Evolutionary conservation across 2,113 vertebrate species (phyloP).

Genomic region (Rattus norvegicus): DNA sequence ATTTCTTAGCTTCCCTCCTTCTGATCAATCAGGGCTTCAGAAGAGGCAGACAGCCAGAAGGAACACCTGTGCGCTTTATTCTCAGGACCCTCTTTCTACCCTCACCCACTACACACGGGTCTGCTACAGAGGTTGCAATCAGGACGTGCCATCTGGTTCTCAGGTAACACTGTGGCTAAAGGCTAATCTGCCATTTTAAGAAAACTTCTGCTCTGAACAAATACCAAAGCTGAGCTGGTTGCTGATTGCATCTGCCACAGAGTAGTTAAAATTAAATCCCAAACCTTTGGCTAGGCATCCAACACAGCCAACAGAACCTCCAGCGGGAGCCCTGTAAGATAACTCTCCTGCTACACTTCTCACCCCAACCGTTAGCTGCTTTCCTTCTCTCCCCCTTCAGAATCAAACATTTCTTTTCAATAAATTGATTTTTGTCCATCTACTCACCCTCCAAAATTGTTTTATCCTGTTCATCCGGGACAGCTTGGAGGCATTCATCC

Average conservation of each 20-base stretch:
- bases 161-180: conserved; percentile 15
- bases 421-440: conserved; percentile 62
- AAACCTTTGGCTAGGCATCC: conserved; percentile 5
- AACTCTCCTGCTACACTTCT: not conserved
- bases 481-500: conserved; percentile 87
- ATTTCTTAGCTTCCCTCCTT: not conserved
- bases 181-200: conserved; percentile 23
- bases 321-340: not conserved
- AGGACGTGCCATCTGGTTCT: not conserved
- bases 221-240: conserved; percentile 50
- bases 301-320: not conserved
- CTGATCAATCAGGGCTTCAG: not conserved
- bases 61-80: not conserved
- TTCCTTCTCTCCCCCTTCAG: not conserved
- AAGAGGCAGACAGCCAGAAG: not conserved
- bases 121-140: not conserved
- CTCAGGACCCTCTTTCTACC: too few species aligned
- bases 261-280: conserved; percentile 65
- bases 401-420: conserved; percentile 21
- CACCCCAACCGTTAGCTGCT: conserved; percentile 24
- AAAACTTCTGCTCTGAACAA: conserved; percentile 63
- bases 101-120: not conserved
- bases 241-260: not conserved
- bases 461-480: conserved; percentile 92
- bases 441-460: conserved; percentile 94